Evolutionary conservation across 2,888 invertebrate genomes (phyloP).

Genomic region (Xestia sexstrigata): DNA sequence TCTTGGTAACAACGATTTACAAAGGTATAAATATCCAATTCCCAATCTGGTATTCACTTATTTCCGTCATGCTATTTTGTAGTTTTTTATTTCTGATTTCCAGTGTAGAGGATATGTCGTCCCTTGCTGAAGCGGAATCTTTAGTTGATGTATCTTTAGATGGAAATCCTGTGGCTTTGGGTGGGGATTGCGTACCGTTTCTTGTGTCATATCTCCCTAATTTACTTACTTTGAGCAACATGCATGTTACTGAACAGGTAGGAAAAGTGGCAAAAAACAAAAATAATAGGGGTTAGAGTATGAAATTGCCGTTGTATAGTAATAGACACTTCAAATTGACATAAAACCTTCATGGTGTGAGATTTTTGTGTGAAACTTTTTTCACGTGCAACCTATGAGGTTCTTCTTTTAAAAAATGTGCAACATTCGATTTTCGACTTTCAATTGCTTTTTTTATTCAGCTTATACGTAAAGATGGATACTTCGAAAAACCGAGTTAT

Average conservation of each 20-base stretch:
- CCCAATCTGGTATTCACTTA: background rate
- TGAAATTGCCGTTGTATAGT: no score
- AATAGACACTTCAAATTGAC: no score
- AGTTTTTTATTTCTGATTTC: conserved; percentile 58
- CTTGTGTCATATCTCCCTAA: conserved; percentile 95
- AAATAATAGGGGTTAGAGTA: no score
- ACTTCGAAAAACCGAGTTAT: no score
- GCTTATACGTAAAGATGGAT: no score
- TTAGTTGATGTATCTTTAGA: conserved; percentile 96
- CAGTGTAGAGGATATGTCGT: conserved; percentile 96
- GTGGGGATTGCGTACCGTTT: conserved; percentile 95
- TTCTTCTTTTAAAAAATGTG: no score
- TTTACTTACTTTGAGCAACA: conserved; percentile 93
- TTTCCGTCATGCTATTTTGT: background rate
- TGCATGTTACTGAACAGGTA: conserved; percentile 95
- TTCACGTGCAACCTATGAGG: no score
- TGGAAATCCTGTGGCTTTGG: conserved; percentile 95
- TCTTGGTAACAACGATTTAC: conserved; percentile 95
- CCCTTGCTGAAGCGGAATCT: conserved; percentile 94
- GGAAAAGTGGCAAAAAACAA: conserved; percentile 16
- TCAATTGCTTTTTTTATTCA: no score
- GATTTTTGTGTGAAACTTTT: no score
- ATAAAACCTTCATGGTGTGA: no score
- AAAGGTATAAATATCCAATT: conserved; percentile 80
- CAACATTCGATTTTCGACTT: no score